Evolutionary conservation across 2,113 vertebrate genomes (phyloP), one percentile per base, ranked within the genome.

Genomic region (Catharus minimus): DNA sequence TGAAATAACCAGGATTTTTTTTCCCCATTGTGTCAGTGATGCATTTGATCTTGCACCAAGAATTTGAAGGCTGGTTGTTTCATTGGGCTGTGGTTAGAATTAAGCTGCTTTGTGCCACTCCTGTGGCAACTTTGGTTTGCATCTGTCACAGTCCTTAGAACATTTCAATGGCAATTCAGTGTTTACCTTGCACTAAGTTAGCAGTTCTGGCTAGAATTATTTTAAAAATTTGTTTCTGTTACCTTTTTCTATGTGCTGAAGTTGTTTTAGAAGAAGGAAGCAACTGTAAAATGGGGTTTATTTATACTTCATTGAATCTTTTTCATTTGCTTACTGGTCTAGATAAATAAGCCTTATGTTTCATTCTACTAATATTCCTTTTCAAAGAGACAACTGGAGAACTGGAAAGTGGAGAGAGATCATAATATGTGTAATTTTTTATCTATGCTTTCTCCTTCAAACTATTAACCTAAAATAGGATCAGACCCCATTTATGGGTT

Each of bases 151-250:
- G 49, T 76, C 32, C n/a, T 46, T 80, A 26, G n/a, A 75, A 23
- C 7, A 39, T n/a, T 6, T 36, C n/a, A 32, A 33, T 44, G 23
- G 30, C 30, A 83, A 26, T 67, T 82, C 49, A 36, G 0, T 73
- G 36, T 46, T 83, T 86, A 16, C 16, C 26, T 67, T 55, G 15
- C 53, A 36, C 15, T 13, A 55, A 62, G 32, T 67, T 82, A 75
- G 13, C 21, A 47, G 58, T 60, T 72, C 10, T 43, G 9, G 19
- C 30, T 50, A 50, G 57, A 79, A 79, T 46, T 55, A 22, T 3
- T 66, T 17, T 0, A 9, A 17, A 28, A 28, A 16, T 1, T 65
- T 43, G 3, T 21, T 82, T 61, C 9, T 52, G 2, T 53, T 47
- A 27, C 13, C 13, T 84, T 65, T 69, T 90, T 74, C 21, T 57